Evolutionary conservation across 2,888 invertebrate species (phyloP).

Genomic region (Lasioglossum leucozonium): DNA sequence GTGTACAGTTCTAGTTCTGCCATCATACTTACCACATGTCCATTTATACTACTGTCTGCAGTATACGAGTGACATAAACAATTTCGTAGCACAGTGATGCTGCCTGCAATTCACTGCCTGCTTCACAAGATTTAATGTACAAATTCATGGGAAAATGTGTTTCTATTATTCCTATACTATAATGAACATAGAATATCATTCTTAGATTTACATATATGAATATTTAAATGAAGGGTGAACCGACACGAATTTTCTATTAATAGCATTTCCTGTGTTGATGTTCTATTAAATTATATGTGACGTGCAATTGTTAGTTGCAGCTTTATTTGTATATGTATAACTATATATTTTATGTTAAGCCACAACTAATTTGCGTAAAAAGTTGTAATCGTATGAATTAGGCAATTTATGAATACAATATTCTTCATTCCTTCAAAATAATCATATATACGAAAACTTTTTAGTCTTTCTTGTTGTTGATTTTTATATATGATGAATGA

Average conservation of each 20-base stretch:
- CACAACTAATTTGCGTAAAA: slow-evolving; percentile 25
- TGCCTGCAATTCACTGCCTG: slow-evolving; percentile 66
- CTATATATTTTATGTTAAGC: slow-evolving; percentile 43
- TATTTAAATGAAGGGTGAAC: slow-evolving; percentile 25
- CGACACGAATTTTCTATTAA: slow-evolving; percentile 37
- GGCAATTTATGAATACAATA: slow-evolving; percentile 21
- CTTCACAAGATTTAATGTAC: slow-evolving; percentile 68
- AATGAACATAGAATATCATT: slow-evolving; percentile 46
- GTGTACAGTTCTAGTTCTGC: slow-evolving; percentile 43
- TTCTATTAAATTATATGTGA: slow-evolving; percentile 37
- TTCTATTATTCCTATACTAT: slow-evolving; percentile 56
- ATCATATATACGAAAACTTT: slow-evolving; percentile 13
- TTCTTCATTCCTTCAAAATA: slow-evolving; percentile 30
- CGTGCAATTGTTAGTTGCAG: slow-evolving; percentile 24
- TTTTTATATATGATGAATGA: slow-evolving; percentile 38
- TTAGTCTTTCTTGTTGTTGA: slow-evolving; percentile 29
- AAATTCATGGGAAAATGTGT: slow-evolving; percentile 59
- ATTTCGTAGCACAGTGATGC: slow-evolving; percentile 64
- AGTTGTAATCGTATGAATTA: slow-evolving; percentile 19
- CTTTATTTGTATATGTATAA: slow-evolving; percentile 38
- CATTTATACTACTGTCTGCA: slow-evolving; percentile 45
- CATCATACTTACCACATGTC: slow-evolving; percentile 59
- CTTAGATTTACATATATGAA: slow-evolving; percentile 37
- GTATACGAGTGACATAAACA: slow-evolving; percentile 59
- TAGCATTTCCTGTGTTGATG: slow-evolving; percentile 30